Conservation (phyloP, 2,113 vertebrate genomes). For the Hylia prasina region DNA sequence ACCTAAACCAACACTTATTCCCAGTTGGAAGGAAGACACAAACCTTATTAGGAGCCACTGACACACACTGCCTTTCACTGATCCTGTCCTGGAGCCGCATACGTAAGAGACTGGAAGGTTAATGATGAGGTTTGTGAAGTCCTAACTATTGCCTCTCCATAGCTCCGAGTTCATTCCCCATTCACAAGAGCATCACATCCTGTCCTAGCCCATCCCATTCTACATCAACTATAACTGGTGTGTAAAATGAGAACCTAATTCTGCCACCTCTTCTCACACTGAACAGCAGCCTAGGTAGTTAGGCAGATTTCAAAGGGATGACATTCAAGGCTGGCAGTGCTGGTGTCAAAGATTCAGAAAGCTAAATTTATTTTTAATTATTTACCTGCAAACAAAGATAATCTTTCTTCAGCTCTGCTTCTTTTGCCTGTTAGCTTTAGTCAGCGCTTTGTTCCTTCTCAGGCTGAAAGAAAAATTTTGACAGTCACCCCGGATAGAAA, state of each 20-base stretch:
- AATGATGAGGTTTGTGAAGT: not conserved
- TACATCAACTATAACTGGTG: rapidly evolving
- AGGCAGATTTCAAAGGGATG: not conserved
- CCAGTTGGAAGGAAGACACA: not conserved
- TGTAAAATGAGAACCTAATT: not conserved
- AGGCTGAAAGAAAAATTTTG: not conserved
- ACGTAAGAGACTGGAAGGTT: not conserved
- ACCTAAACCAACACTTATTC: not conserved
- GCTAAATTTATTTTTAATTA: not conserved
- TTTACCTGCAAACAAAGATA: not conserved
- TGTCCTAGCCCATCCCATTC: no score
- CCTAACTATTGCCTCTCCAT: not conserved
- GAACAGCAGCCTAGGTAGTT: not conserved
- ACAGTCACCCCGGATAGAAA: not conserved
- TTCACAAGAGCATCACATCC: not conserved
- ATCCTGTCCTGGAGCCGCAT: rapidly evolving
- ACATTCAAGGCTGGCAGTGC: not conserved
- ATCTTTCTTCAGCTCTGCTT: not conserved
- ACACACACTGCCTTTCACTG: not conserved
- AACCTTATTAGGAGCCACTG: not conserved
- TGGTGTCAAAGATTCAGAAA: not conserved
- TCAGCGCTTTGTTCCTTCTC: not conserved
- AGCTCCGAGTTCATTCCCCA: not conserved
- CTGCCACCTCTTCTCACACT: not conserved
- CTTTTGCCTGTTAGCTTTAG: not conserved